Evolutionary conservation across 2,888 invertebrate genomes (phyloP), one percentile per base, ranked within the genome.

Genomic region (Rambutsinella grinnellia): DNA sequence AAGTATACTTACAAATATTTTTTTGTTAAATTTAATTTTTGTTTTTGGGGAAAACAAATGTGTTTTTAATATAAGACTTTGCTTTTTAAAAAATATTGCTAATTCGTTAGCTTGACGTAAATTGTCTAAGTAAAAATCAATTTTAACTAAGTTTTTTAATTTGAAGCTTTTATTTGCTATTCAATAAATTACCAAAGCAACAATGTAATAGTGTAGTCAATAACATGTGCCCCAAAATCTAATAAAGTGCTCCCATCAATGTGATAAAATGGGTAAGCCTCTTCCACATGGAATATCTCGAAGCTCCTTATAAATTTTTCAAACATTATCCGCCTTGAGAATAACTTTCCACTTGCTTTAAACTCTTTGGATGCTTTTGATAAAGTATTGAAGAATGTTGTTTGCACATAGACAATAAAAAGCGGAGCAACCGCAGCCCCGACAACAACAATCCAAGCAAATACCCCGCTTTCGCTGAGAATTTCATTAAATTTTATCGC

Each of bases 251-350:
- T 21, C 23, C 24, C 61, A 10, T 54, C 15, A 61, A 61, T 36
- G 1, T 21, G 19, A 24, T 21, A 69, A 17, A 69, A 69, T 3
- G 69, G 69, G 23, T 69, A 69, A 8, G 53, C 53, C 21, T 60
- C 36, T 27, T 69, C 51, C 2, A 70, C 47, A 27, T 54, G 54
- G 21, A 70, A 62, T 24, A 28, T 56, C 13, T 2, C 2, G 23
- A 58, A 72, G 19, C 72, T 72, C 13, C 53, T 26, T 0, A 44
- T 2, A 44, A 72, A 72, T 19, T 3, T 26, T 0, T 17, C 0
- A n/a, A 53, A 44, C 24, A 65, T 1, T 1, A 47, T 44, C 2
- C 47, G 10, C 24, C 61, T 46, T 6, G 3, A 2, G 15, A 56
- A 5, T 19, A 23, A 56, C 1, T 19, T 17, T 15, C 44, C 46